Conservation (phyloP, 2,113 vertebrate species). For the Nothobranchius furzeri region DNA sequence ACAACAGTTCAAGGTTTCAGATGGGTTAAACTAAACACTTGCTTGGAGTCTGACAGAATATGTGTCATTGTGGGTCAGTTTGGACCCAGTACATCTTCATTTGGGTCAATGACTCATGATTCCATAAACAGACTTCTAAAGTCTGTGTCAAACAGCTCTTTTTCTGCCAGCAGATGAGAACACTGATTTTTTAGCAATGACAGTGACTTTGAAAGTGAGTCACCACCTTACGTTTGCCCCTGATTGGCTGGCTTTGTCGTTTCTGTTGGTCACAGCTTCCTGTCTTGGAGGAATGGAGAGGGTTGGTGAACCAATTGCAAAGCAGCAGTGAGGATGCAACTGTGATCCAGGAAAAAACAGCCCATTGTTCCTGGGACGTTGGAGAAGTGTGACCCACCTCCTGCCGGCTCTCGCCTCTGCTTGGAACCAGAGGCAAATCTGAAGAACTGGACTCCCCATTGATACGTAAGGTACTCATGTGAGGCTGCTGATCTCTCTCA, state of each 20-base stretch:
- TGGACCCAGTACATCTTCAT: slow-evolving; percentile 28
- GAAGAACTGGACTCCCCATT: slow-evolving; percentile 21
- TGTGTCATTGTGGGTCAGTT: slow-evolving; percentile 40
- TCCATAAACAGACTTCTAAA: slow-evolving; percentile 35
- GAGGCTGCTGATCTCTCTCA: slow-evolving; percentile 1
- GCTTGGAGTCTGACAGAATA: slow-evolving; percentile 12
- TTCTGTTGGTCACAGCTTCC: slow-evolving; percentile 76
- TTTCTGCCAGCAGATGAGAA: slow-evolving; percentile 29
- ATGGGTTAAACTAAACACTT: neutral
- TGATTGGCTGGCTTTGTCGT: slow-evolving; percentile 63
- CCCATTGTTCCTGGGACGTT: slow-evolving; percentile 73
- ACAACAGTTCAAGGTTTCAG: neutral
- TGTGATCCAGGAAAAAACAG: slow-evolving; percentile 80
- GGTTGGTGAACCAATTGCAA: slow-evolving; percentile 63
- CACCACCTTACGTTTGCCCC: slow-evolving; percentile 2
- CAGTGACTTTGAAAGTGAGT: slow-evolving; percentile 73
- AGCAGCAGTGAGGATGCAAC: slow-evolving; percentile 68
- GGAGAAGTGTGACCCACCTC: slow-evolving; percentile 61
- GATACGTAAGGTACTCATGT: slow-evolving; percentile 43
- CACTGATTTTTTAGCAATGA: slow-evolving; percentile 38
- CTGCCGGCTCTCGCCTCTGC: slow-evolving; percentile 15
- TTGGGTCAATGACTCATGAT: slow-evolving; percentile 51
- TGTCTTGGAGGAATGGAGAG: slow-evolving; percentile 63
- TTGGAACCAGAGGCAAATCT: slow-evolving; percentile 9
- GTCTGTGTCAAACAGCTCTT: neutral